Base-by-base conservation (phyloP, 2,888 invertebrate species). In the Macaria notata region DNA sequence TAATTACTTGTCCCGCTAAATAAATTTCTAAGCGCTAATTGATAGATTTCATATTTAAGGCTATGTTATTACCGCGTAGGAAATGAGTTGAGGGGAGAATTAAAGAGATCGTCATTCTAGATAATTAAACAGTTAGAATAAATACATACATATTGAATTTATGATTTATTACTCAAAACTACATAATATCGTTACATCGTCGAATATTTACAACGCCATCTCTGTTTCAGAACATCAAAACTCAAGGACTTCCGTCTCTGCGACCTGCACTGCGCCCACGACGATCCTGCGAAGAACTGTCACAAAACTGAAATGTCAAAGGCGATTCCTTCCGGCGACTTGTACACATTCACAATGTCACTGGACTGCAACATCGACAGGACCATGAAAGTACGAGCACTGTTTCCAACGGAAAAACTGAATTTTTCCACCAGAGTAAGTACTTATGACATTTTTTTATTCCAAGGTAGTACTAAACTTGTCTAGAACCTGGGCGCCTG, bases 201-300 rank as follows among this genome's bases (percentile, higher is more conserved):
- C 19, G 19, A 19, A 19, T 19, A 19, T 19, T 19, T 19, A 19
- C 19, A 19, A 19, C 19, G 19, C 19, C 19, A 43, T 51, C 50
- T 41, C 48, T 33, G n/a, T 51, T 47, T 7, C 61, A 88, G 88
- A 58, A 83, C 89, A 4, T 48, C 78, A 38, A 88, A 85, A 62
- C 74, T 87, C 1, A 87, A 84, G 49, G 84, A 87, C 19, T 80
- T 88, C 43, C 84, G 84, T 0, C 78, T 90, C 0, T 92, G 91
- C 67, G 85, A 88, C 46, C 61, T 80, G 0, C 78, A 77, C 29
- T 84, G 86, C 68, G 83, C 78, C 41, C 79, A 77, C 54, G 86
- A 79, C 8, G 57, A 79, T 19, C 62, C 76, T 0, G 60, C 71
- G 0, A 79, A 78, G 43, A 75, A 72, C 44, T 86, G 87, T 36